These are phyloP conservation scores for Alouatta caraya DNA, from an alignment of 2,797 vertebrate species.

Conservation along the genomic window DNA sequence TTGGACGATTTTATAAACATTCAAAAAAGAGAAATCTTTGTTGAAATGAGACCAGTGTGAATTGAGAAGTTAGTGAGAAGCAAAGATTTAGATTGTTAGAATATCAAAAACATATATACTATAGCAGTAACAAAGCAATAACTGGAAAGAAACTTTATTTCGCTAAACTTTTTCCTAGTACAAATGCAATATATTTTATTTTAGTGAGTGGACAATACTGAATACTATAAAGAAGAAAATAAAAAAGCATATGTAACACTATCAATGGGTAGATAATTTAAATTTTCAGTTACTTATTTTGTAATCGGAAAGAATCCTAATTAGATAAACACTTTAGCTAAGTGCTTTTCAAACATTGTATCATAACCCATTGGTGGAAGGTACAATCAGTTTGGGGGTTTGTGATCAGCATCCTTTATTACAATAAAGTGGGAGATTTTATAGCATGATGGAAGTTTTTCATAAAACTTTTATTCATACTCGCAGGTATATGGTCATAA, in stretches of 20 bases:
- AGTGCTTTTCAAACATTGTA: constrained; percentile 47
- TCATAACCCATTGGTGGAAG: constrained; percentile 37
- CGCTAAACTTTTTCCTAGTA: constrained; percentile 28
- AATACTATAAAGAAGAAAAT: constrained; percentile 29
- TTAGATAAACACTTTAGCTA: constrained; percentile 48
- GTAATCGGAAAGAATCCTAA: constrained; percentile 35
- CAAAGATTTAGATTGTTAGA: constrained; percentile 26
- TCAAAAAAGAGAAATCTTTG: constrained; percentile 2
- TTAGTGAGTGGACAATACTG: background rate
- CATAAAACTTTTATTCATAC: constrained; percentile 18
- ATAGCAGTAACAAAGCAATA: background rate
- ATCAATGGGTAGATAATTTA: constrained; percentile 16
- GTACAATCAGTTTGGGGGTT: background rate
- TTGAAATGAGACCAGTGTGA: constrained; percentile 13
- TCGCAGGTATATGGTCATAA: background rate
- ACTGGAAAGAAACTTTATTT: constrained; percentile 32
- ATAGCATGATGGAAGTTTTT: background rate
- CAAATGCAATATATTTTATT: background rate
- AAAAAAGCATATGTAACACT: constrained; percentile 4
- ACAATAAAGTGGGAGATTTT: background rate
- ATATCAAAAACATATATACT: background rate
- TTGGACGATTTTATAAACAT: constrained; percentile 15
- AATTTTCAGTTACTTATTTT: constrained; percentile 59
- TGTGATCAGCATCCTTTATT: background rate
- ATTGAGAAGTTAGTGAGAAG: constrained; percentile 1